Percentiles rank a stretch among this genome's conserved stretches.
Evolutionary conservation across 2,797 vertebrate genomes (phyloP).

Genomic region (Brachyalestes nurse): DNA sequence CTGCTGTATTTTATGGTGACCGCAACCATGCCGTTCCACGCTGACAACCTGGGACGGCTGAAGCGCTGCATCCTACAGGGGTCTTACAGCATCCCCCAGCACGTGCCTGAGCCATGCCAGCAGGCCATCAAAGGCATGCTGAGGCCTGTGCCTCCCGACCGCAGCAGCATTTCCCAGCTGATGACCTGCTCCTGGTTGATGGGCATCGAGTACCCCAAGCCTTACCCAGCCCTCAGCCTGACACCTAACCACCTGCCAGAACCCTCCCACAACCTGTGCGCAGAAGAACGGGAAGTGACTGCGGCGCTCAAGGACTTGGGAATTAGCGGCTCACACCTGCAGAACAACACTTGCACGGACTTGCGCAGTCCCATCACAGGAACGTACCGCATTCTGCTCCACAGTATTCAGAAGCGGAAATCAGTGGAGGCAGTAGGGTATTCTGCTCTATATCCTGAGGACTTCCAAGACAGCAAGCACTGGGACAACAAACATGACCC

Average conservation of each 20-base stretch:
- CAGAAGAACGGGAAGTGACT: conserved; percentile 77
- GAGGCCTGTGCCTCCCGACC: conserved; percentile 71
- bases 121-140: conserved; percentile 76
- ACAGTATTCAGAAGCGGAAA: conserved; percentile 76
- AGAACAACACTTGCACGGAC: conserved; percentile 73
- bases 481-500: conserved; percentile 67
- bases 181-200: conserved; percentile 71
- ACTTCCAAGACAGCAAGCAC: conserved; percentile 57
- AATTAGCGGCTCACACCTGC: conserved; percentile 69
- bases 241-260: conserved; percentile 70
- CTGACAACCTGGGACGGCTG: conserved; percentile 72
- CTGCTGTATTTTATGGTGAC: conserved; percentile 82
- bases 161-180: conserved; percentile 68
- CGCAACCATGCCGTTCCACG: conserved; percentile 75
- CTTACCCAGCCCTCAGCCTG: conserved; percentile 61
- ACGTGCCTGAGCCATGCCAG: conserved; percentile 74
- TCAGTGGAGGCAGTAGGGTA: conserved; percentile 70
- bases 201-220: conserved; percentile 70
- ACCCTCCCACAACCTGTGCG: conserved; percentile 57
- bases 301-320: conserved; percentile 70
- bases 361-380: conserved; percentile 75
- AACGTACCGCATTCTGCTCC: conserved; percentile 79
- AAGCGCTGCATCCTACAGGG: conserved; percentile 79
- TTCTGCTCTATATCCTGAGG: conserved; percentile 64
- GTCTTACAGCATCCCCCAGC: conserved; percentile 72